Evolutionary conservation across 1,140 invertebrate genomes (phyloP).

Genomic region (Patella vulgata): DNA sequence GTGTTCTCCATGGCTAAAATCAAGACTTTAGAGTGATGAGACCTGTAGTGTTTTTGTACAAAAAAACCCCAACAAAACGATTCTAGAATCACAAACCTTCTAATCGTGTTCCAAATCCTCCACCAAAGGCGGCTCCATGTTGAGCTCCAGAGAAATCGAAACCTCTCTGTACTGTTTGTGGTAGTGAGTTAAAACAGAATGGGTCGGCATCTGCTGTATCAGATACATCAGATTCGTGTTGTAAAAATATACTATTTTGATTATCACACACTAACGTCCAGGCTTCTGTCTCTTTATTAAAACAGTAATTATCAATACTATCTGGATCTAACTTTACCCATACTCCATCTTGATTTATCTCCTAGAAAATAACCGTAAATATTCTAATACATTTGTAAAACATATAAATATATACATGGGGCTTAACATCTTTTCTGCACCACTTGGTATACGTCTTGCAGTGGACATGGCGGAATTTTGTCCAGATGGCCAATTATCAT

Average conservation of each 20-base stretch:
- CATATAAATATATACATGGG: background rate
- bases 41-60: too few relatives aligned
- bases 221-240: constrained; percentile 69
- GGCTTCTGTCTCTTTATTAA: constrained; percentile 75
- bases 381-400: background rate
- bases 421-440: too few relatives aligned
- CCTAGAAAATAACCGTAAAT: constrained; percentile 68
- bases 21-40: too few relatives aligned
- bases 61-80: too few relatives aligned
- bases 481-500: too few relatives aligned
- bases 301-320: constrained; percentile 71
- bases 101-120: too few relatives aligned
- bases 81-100: too few relatives aligned
- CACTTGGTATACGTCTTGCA: too few relatives aligned
- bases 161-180: constrained; percentile 62
- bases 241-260: constrained; percentile 78
- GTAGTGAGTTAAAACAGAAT: constrained; percentile 50
- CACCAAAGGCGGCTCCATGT: background rate
- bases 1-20: too few relatives aligned
- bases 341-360: constrained; percentile 94
- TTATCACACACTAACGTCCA: constrained; percentile 80
- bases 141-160: constrained; percentile 71
- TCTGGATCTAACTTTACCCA: constrained; percentile 91
- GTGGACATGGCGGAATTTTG: too few relatives aligned
- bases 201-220: constrained; percentile 48